Evolutionary conservation across 2,113 vertebrate genomes (phyloP), one percentile per base, ranked within the genome.

Genomic region (Bungarus multicinctus): DNA sequence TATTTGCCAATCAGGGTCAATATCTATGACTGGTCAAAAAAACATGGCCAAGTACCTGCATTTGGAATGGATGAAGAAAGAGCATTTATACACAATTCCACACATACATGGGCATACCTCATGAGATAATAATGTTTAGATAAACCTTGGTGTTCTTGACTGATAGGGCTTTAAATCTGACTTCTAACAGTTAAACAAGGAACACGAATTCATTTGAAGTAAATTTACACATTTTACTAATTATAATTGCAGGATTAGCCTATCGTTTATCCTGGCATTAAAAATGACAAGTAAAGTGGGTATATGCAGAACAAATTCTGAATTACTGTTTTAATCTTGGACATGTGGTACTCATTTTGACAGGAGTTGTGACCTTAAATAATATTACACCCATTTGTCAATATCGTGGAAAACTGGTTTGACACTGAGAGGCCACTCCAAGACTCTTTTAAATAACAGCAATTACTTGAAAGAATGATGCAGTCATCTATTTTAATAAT

Each of bases 361-460:
- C 95, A 97, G 95, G 95, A 81, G 14, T 92, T 96, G 88, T 93
- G 94, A 96, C 93, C 96, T 95, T 93, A 96, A 97, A 94, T 94
- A 95, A 96, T 96, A 97, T 95, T 96, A 94, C 91, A 94, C 95
- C 92, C 93, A 94, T 96, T 97, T 97, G 96, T 96, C 96, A 96
- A 95, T 97, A 95, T 94, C 95, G 95, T 94, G 94, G 81, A 81
- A 94, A 97, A 96, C 93, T 69, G 55, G 93, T 96, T 92, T 96
- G 94, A 96, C 96, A 93, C 45, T 93, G 95, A 96, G 45, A 96
- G 94, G 94, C 93, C 93, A 95, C 94, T 97, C 94, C 93, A 94
- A 95, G 96, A 95, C 93, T 91, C 64, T 93, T 87, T 94, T 94
- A 92, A 97, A 95, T 95, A 96, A 95, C 92, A 95, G 93, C 90